phyloP scores from a whole-genome alignment of 2,888 invertebrate species.

The Coelinius sp. region DNA sequence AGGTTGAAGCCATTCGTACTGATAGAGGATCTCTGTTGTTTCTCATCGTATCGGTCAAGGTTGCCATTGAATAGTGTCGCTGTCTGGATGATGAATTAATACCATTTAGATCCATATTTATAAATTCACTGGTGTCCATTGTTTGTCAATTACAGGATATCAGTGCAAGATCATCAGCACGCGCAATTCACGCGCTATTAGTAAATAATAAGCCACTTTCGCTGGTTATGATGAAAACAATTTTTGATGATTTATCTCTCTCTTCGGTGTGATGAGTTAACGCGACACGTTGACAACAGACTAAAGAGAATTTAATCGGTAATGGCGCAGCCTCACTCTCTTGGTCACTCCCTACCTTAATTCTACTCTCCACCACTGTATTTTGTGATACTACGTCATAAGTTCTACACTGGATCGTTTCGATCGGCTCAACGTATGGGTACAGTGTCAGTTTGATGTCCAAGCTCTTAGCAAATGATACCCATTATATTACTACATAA shows the following conservation, averaged over 20 bases:
- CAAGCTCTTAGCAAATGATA: background rate
- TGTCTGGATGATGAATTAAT: constrained; percentile 27
- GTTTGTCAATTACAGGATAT: background rate
- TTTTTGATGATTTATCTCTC: background rate
- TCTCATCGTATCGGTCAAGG: constrained; percentile 54
- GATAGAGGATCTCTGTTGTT: constrained; percentile 50
- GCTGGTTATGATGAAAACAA: background rate
- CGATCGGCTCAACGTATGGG: background rate
- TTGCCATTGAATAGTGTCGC: constrained; percentile 58
- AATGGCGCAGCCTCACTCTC: constrained; percentile 8
- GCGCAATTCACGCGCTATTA: background rate
- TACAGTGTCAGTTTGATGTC: background rate
- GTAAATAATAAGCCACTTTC: background rate
- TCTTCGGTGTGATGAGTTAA: background rate
- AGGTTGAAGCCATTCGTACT: constrained; percentile 54
- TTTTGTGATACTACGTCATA: background rate
- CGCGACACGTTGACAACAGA: constrained; percentile 1
- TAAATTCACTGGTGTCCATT: background rate
- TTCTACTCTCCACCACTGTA: background rate
- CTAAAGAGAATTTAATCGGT: background rate
- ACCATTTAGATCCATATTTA: background rate
- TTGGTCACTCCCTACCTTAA: constrained; percentile 9
- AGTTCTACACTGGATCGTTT: background rate
- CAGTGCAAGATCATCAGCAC: background rate
- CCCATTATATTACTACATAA: background rate